These are phyloP conservation scores for Toxotes jaculatrix DNA, from an alignment of 2,113 vertebrate genomes.

Conservation along the genomic window DNA sequence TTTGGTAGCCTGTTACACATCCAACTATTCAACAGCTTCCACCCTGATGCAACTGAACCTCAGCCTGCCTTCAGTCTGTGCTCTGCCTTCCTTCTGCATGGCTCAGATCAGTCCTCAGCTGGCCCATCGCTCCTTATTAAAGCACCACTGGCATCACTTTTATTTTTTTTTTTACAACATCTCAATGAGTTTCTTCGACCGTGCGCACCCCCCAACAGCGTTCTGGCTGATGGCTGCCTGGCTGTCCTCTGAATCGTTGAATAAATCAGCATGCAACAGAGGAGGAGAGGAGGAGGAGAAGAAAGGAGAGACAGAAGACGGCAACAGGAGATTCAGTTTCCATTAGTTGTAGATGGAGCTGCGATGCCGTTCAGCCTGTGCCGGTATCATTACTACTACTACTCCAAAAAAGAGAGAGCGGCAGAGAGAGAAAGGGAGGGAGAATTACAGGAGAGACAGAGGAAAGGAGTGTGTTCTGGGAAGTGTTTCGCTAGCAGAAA, in stretches of 20 bases:
- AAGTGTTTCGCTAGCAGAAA: constrained; percentile 46
- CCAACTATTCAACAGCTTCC: constrained; percentile 50
- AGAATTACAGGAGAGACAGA: neutral
- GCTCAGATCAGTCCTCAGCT: constrained; percentile 52
- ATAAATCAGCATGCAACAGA: constrained; percentile 63
- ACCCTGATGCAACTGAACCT: constrained; percentile 18
- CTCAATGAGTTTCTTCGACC: constrained; percentile 64
- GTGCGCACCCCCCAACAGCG: constrained; percentile 7
- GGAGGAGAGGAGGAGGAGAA: constrained; percentile 22
- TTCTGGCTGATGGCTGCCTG: constrained; percentile 23
- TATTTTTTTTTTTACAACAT: constrained; percentile 41
- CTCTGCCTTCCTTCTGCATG: constrained; percentile 18
- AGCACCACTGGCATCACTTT: constrained; percentile 39
- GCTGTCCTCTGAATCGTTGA: constrained; percentile 50
- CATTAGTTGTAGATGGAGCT: constrained; percentile 57
- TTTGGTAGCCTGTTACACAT: constrained; percentile 20
- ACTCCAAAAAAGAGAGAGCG: constrained; percentile 29
- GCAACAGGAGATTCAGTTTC: constrained; percentile 66
- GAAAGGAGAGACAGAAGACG: constrained; percentile 10
- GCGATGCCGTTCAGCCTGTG: constrained; percentile 45
- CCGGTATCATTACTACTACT: constrained; percentile 54
- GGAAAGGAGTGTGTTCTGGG: neutral
- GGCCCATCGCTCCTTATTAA: constrained; percentile 37
- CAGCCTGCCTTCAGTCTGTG: neutral
- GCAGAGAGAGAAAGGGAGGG: constrained; percentile 3